These are phyloP conservation scores for Myrmecobius fasciatus DNA, from an alignment of 2,113 vertebrate genomes.

Conservation along the genomic window DNA sequence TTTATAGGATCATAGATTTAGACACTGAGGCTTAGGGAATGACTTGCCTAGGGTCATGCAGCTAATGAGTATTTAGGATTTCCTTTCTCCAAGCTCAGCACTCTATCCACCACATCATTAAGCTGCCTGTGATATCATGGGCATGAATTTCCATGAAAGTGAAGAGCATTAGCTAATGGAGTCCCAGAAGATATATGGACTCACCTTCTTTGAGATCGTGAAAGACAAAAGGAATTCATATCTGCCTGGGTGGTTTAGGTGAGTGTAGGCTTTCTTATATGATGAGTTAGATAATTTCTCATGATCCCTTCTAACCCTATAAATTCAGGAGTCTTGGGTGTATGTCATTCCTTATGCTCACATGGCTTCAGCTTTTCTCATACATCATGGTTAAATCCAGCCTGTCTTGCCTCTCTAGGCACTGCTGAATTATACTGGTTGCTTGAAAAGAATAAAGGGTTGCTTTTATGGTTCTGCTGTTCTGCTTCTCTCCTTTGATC, in stretches of 20 bases:
- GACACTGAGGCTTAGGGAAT: background rate
- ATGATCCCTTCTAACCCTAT: background rate
- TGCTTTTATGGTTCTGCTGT: conserved; percentile 22
- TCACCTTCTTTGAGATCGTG: conserved; percentile 11
- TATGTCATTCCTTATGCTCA: background rate
- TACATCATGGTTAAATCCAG: background rate
- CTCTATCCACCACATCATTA: background rate
- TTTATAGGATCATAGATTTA: background rate
- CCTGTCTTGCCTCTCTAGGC: background rate
- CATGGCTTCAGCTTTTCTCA: background rate
- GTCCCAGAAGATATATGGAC: background rate
- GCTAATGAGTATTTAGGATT: background rate
- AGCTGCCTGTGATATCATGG: background rate
- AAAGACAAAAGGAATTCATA: background rate
- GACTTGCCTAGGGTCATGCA: background rate
- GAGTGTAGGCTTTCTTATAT: background rate
- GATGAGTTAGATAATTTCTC: background rate
- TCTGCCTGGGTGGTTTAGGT: background rate
- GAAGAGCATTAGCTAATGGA: background rate
- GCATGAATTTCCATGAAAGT: background rate
- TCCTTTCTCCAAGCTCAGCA: background rate
- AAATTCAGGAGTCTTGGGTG: background rate
- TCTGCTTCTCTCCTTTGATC: conserved; percentile 26
- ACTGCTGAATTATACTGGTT: background rate
- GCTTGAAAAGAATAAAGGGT: background rate